phyloP scores from a whole-genome alignment of 2,888 invertebrate species.

The Stratiomys singularior region DNA sequence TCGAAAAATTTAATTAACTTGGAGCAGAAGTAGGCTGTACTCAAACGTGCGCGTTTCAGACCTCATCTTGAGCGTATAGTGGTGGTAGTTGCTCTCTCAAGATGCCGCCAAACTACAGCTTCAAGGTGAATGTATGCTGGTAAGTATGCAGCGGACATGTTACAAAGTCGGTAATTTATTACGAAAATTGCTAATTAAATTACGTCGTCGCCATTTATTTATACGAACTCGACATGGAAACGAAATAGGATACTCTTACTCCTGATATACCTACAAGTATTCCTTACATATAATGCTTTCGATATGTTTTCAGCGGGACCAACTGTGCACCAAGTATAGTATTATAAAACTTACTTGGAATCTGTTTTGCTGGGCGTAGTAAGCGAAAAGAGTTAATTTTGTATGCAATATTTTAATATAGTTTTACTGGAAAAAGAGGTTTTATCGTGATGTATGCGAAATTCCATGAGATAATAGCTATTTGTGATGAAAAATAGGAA shows the following conservation, averaged over 20 bases:
- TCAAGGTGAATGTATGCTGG: conserved; percentile 5
- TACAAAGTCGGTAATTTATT: conserved; percentile 41
- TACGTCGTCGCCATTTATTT: conserved; percentile 39
- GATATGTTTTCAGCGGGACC: neutral
- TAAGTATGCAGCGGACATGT: conserved; percentile 28
- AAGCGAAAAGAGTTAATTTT: conserved; percentile 8
- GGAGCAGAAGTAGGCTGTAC: conserved; percentile 49
- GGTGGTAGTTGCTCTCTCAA: conserved; percentile 20
- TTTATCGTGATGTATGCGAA: conserved; percentile 48
- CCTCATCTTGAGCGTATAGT: neutral
- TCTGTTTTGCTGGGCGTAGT: neutral
- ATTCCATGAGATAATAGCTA: conserved; percentile 44
- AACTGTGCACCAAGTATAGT: neutral
- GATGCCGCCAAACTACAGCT: conserved; percentile 19
- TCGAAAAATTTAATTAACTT: conserved; percentile 50
- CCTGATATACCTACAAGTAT: neutral
- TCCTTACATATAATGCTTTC: neutral
- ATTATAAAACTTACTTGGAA: neutral
- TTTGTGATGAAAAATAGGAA: neutral
- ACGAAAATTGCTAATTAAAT: conserved; percentile 45
- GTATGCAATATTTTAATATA: conserved; percentile 11
- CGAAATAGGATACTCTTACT: neutral
- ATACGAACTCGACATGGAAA: neutral
- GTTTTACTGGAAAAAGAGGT: neutral
- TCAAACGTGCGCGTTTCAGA: neutral